Percentiles rank a stretch among this genome's conserved stretches.
Evolutionary conservation across 2,888 invertebrate species (phyloP).

Genomic region (Nasonovia ribisnigri): DNA sequence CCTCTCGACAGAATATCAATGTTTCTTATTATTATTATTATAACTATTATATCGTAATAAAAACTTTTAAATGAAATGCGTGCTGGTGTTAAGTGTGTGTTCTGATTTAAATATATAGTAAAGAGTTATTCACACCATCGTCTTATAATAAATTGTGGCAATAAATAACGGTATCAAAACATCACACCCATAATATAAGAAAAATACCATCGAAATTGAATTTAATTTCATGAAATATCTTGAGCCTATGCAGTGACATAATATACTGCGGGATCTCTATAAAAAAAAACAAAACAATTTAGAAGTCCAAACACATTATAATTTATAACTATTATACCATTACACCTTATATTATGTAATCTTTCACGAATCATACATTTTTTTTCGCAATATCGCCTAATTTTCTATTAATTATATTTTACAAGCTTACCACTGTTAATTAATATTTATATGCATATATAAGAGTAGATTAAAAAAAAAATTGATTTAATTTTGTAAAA

Average conservation of each 20-base stretch:
- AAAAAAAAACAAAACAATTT: not conserved
- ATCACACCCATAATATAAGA: not conserved
- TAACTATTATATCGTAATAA: not conserved
- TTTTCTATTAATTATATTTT: not conserved
- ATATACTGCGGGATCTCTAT: not conserved
- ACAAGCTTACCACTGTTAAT: not conserved
- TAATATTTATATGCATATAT: not conserved
- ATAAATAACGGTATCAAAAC: conserved; percentile 39
- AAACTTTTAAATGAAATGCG: not conserved
- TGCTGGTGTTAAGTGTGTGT: not conserved
- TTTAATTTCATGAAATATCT: not conserved
- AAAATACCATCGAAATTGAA: not conserved
- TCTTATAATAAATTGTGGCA: not conserved
- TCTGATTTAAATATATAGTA: conserved; percentile 20
- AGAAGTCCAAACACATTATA: not conserved
- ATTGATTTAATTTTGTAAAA: not conserved
- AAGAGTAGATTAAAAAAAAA: not conserved
- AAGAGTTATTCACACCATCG: not conserved
- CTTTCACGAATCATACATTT: not conserved
- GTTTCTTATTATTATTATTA: not conserved
- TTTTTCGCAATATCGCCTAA: not conserved
- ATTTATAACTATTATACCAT: not conserved
- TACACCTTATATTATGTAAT: not conserved
- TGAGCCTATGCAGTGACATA: not conserved
- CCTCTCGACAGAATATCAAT: not conserved